phyloP scores from a whole-genome alignment of 92 coral and sea anemone species.

The Palythoa caribaeorum region DNA sequence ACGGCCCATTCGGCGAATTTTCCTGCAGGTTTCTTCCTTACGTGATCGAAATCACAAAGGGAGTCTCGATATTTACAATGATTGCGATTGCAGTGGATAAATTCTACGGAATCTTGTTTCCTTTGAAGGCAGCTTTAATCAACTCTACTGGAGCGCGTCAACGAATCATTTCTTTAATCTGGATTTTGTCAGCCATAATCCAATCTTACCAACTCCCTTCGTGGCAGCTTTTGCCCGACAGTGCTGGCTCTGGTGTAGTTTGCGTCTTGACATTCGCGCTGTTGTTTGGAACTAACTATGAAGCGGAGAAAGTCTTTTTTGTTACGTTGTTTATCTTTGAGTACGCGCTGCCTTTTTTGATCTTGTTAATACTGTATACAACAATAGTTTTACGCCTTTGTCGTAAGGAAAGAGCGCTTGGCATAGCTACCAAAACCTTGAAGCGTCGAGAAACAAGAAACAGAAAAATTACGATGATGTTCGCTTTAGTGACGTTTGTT shows the following conservation, averaged over 20 bases:
- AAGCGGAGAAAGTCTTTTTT: conserved; percentile 25
- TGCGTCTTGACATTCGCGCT: not conserved
- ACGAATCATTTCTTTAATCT: conserved; percentile 46
- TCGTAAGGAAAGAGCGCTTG: conserved; percentile 50
- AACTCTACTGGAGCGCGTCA: conserved; percentile 49
- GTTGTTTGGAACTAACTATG: conserved; percentile 29
- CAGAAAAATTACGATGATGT: conserved; percentile 69
- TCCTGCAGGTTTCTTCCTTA: conserved; percentile 74
- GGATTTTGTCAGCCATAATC: conserved; percentile 63
- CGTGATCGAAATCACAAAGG: conserved; percentile 71
- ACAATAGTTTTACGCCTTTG: conserved; percentile 64
- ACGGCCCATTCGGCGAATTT: conserved; percentile 66
- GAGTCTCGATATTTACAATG: conserved; percentile 64
- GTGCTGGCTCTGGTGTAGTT: not conserved
- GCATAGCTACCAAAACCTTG: conserved; percentile 29
- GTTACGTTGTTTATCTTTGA: conserved; percentile 63
- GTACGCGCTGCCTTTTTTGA: conserved; percentile 66
- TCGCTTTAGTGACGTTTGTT: conserved; percentile 61
- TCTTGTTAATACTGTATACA: conserved; percentile 66
- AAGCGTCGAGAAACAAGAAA: conserved; percentile 60
- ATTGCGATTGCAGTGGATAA: conserved; percentile 72
- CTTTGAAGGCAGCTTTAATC: conserved; percentile 62
- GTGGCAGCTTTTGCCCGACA: not conserved
- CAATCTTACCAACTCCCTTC: not conserved
- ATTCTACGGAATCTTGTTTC: conserved; percentile 72